Conservation (phyloP, 2,797 vertebrate species). For the Eospalax fontanierii region DNA sequence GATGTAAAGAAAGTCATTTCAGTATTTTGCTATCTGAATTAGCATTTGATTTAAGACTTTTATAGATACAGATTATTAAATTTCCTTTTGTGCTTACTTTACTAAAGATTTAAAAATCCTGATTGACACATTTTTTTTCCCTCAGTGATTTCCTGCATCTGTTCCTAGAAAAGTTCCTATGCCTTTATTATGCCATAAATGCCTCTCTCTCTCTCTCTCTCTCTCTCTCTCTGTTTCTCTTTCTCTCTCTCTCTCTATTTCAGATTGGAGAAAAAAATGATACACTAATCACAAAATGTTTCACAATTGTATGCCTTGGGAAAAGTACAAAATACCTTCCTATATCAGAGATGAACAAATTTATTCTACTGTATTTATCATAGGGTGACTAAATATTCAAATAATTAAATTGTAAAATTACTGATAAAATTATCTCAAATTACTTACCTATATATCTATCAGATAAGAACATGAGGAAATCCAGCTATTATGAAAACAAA, state of each 20-base stretch:
- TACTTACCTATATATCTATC: neutral
- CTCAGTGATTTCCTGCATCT: neutral
- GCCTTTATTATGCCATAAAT: neutral
- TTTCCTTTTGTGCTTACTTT: neutral
- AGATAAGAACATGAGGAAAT: neutral
- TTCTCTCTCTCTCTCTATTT: too few relatives aligned
- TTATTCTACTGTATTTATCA: neutral
- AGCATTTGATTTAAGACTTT: neutral
- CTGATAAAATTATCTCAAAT: neutral
- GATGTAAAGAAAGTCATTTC: neutral
- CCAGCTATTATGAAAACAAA: neutral
- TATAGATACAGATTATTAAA: neutral
- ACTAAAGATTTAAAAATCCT: neutral
- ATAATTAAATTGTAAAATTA: neutral
- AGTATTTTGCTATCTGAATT: neutral
- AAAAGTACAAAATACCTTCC: neutral
- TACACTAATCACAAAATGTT: neutral
- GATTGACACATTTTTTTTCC: constrained; percentile 6
- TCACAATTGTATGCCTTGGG: neutral
- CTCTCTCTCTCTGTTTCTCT: too few relatives aligned
- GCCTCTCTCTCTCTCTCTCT: too few relatives aligned
- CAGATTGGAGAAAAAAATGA: neutral
- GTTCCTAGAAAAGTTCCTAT: neutral
- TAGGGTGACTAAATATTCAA: neutral
- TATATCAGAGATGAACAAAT: neutral